Evolutionary conservation across 2,888 invertebrate species (phyloP).

Genomic region (Sisyra terminalis): DNA sequence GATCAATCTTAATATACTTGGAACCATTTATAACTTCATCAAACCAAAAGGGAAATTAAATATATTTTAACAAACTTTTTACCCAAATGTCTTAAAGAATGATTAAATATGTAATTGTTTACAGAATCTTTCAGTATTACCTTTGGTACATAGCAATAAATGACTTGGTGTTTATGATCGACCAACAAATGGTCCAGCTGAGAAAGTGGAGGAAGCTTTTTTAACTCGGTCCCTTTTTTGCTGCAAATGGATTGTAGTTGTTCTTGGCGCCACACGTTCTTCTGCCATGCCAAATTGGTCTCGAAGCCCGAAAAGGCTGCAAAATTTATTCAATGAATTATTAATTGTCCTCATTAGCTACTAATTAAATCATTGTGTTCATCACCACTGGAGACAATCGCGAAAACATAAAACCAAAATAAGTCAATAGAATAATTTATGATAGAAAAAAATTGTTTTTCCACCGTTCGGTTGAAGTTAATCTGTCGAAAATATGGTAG

Average conservation of each 20-base stretch:
- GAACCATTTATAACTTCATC: constrained; percentile 3
- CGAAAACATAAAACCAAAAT: no score
- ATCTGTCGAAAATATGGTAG: no score
- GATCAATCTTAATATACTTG: background rate
- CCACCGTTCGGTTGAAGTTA: no score
- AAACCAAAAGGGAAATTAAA: background rate
- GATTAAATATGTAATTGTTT: no score
- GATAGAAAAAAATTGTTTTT: no score
- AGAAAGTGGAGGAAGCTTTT: constrained; percentile 21
- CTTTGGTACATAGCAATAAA: constrained; percentile 92
- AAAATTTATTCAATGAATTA: background rate
- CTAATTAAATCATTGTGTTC: no score
- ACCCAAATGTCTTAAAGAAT: no score
- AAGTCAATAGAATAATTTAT: no score
- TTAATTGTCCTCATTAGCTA: background rate
- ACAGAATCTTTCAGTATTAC: constrained; percentile 35
- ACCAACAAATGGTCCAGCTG: constrained; percentile 67
- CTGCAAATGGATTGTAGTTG: constrained; percentile 42
- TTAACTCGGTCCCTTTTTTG: constrained; percentile 29
- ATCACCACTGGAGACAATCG: no score
- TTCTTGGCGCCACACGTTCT: constrained; percentile 42
- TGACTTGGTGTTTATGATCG: constrained; percentile 64
- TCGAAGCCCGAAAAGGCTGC: background rate
- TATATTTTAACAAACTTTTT: background rate
- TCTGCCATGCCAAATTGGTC: constrained; percentile 8